A percentile compares a stretch with the other conserved stretches of the same genome.
phyloP scores from a whole-genome alignment of 2,113 vertebrate species.

The Myotis yumanensis region DNA sequence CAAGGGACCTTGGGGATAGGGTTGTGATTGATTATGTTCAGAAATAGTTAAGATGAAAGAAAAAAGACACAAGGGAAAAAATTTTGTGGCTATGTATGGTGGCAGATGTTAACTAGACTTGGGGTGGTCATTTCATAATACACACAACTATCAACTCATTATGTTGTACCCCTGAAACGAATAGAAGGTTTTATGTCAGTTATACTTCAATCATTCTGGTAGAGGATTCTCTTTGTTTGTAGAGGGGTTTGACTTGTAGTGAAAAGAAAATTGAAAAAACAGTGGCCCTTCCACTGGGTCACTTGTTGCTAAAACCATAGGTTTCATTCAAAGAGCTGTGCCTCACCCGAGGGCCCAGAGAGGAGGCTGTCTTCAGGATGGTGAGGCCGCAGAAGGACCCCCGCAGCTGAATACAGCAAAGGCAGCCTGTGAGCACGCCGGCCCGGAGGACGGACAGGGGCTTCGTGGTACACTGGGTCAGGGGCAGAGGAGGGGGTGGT shows the following conservation, averaged over 20 bases:
- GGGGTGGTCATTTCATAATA: neutral
- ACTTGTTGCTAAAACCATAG: neutral
- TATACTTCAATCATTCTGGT: neutral
- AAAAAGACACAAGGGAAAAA: neutral
- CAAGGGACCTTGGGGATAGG: neutral
- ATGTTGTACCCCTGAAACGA: neutral
- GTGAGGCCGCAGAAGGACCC: neutral
- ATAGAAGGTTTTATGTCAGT: neutral
- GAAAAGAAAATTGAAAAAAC: neutral
- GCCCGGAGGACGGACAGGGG: neutral
- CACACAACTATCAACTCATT: neutral
- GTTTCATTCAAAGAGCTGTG: neutral
- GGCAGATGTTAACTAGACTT: neutral
- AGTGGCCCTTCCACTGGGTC: too few relatives aligned
- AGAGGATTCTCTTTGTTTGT: neutral
- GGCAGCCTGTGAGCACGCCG: neutral
- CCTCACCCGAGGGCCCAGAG: neutral
- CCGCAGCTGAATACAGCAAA: neutral
- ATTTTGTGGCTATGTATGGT: neutral
- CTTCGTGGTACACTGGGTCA: fast-evolving
- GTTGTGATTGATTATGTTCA: neutral
- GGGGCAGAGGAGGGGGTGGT: neutral
- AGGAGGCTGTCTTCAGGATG: neutral
- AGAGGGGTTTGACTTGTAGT: neutral
- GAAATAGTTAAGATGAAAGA: neutral